Evolutionary conservation across 2,113 vertebrate species (phyloP).

Genomic region (Callionymus lyra): DNA sequence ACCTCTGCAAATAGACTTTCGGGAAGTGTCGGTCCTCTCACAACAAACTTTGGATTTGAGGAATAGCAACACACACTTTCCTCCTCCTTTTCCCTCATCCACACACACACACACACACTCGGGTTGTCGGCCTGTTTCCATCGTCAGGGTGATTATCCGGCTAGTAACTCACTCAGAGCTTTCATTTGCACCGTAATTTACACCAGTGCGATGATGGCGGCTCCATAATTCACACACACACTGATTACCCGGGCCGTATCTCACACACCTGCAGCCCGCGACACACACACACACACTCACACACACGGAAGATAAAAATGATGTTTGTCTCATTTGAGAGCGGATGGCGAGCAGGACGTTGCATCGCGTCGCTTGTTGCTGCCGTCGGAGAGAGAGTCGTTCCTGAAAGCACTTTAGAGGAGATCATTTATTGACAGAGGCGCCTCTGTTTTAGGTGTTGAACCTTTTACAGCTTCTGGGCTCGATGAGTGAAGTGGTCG

Average conservation of each 20-base stretch:
- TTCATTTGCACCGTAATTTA: slow-evolving; percentile 57
- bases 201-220: slow-evolving; percentile 30
- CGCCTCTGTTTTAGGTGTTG: too few species aligned
- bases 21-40: too few species aligned
- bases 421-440: too few species aligned
- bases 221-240: slow-evolving; percentile 38
- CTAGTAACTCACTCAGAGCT: slow-evolving; percentile 56
- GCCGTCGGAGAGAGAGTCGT: too few species aligned
- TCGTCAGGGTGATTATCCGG: slow-evolving; percentile 55
- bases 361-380: too few species aligned
- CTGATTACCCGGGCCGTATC: slow-evolving; percentile 29
- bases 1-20: background rate
- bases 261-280: background rate
- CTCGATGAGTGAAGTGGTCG: too few species aligned
- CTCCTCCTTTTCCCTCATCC: slow-evolving; percentile 11
- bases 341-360: slow-evolving; percentile 1
- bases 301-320: background rate
- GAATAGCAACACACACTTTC: slow-evolving; percentile 15
- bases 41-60: too few species aligned
- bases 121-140: slow-evolving; percentile 39
- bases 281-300: background rate
- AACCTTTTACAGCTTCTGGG: too few species aligned
- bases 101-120: slow-evolving; percentile 6
- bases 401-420: too few species aligned
- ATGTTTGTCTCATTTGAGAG: too few species aligned